phyloP scores from a whole-genome alignment of 2,888 invertebrate genomes.

The Oithona nana region DNA sequence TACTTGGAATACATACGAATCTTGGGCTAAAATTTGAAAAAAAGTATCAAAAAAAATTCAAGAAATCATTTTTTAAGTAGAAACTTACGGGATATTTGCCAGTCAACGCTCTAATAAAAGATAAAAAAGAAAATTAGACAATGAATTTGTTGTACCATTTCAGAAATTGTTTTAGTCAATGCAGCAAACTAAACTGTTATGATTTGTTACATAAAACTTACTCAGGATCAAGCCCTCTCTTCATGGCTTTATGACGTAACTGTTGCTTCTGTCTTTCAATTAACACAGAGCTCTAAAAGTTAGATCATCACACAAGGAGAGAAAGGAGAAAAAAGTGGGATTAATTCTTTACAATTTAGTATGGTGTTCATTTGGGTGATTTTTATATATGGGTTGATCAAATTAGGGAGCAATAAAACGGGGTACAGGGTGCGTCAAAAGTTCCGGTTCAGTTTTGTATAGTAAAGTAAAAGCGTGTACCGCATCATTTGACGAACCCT shows the following conservation, averaged over 20 bases:
- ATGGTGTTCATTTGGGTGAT: no score
- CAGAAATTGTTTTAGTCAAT: no score
- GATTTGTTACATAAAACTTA: conserved; percentile 24
- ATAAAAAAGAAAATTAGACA: no score
- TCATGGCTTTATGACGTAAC: conserved; percentile 88
- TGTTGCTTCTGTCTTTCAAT: conserved; percentile 98
- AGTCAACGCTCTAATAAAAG: conserved; percentile 54
- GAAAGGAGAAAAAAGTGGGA: neutral
- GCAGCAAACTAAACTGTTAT: no score
- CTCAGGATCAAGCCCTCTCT: conserved; percentile 88
- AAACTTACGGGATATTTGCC: conserved; percentile 83
- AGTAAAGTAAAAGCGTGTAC: no score
- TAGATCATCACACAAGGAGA: neutral
- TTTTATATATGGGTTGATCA: no score
- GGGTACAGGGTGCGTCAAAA: no score
- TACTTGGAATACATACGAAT: conserved; percentile 98
- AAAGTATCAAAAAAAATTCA: conserved; percentile 13
- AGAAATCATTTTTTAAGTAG: conserved; percentile 7
- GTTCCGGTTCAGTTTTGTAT: no score
- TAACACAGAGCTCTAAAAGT: conserved; percentile 78
- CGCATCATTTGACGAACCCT: no score
- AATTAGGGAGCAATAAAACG: no score
- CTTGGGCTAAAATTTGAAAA: conserved; percentile 55
- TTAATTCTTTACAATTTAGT: no score
- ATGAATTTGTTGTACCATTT: neutral